Conservation (phyloP, 2,888 invertebrate species). For the Drosophila meridionalis region DNA sequence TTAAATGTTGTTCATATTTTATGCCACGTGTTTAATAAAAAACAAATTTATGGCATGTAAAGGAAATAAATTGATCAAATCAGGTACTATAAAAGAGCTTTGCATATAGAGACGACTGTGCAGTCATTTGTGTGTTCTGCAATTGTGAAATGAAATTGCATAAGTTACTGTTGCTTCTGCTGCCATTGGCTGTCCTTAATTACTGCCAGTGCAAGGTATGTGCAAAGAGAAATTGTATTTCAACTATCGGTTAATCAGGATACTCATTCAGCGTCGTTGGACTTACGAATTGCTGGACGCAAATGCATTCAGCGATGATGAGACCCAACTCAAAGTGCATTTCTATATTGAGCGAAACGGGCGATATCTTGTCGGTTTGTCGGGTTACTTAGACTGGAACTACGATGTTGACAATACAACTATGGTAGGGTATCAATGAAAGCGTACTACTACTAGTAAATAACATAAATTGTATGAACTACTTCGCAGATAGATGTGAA, state of each 20-base stretch:
- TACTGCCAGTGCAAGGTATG: not conserved
- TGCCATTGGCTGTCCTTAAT: not conserved
- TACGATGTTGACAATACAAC: constrained; percentile 1
- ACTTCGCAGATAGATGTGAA: not conserved
- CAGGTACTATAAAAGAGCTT: no score
- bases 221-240: not conserved
- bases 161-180: not conserved
- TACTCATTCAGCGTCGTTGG: not conserved
- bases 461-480: not conserved
- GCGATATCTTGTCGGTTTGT: not conserved
- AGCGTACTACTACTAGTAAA: not conserved
- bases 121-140: no score
- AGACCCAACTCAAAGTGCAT: not conserved
- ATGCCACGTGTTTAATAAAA: no score
- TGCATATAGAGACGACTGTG: no score
- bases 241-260: not conserved
- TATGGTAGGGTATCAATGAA: not conserved
- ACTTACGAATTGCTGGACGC: not conserved
- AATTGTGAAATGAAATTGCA: no score
- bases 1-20: no score
- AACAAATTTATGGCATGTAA: no score
- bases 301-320: not conserved
- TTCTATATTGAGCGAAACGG: not conserved
- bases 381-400: not conserved
- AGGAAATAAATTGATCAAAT: no score